Percentiles rank a stretch among this genome's conserved stretches.
Conservation (phyloP, 2,113 vertebrate species). For the Chionomys nivalis region DNA sequence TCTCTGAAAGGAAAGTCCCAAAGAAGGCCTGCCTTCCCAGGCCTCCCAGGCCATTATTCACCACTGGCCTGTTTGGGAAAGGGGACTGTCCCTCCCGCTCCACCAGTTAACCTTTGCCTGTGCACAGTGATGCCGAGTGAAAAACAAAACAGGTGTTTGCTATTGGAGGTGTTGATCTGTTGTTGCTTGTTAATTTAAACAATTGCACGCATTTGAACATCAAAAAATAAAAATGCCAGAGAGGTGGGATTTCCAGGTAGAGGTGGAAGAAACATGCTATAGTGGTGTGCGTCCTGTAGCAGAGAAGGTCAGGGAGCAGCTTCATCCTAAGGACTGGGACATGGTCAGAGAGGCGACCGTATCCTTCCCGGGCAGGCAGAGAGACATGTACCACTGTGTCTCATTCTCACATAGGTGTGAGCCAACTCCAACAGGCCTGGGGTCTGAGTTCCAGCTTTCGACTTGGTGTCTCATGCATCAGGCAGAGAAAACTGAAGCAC, state of each 20-base stretch:
- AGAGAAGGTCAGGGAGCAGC: not conserved
- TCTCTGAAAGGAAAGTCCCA: no score
- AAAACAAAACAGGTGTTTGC: not conserved
- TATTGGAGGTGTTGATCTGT: not conserved
- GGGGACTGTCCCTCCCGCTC: not conserved
- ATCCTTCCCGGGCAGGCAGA: no score
- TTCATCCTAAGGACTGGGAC: not conserved
- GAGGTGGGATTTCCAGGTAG: not conserved
- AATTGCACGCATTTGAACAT: not conserved
- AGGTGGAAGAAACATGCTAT: not conserved
- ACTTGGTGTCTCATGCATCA: no score
- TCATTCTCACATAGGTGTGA: no score
- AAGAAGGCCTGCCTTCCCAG: not conserved
- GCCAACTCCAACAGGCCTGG: not conserved
- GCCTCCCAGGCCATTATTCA: no score
- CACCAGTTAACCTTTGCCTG: not conserved
- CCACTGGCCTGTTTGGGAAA: no score
- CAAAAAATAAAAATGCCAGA: not conserved
- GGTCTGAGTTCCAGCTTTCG: not conserved
- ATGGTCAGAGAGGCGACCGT: not conserved
- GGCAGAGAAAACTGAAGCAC: no score
- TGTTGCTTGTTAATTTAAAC: not conserved
- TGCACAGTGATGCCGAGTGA: not conserved
- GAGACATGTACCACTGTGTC: not conserved
- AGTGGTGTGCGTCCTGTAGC: fast-evolving